Evolutionary conservation across 1,140 invertebrate species (phyloP).

Genomic region (Vanessa tameamea): DNA sequence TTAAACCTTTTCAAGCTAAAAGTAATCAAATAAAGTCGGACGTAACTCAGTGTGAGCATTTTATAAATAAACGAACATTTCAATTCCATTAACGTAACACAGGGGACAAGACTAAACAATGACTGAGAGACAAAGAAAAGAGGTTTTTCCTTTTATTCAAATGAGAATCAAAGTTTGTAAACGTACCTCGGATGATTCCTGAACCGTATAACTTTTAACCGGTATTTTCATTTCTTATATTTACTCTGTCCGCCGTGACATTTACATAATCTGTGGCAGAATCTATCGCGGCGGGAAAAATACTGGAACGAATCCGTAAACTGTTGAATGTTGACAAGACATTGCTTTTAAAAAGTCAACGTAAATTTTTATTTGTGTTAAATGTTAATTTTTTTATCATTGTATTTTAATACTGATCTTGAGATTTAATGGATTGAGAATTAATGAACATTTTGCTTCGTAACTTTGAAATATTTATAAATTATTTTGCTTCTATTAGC

Average conservation of each 20-base stretch:
- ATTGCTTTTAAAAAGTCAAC: background rate
- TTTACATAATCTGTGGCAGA: constrained; percentile 26
- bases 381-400: background rate
- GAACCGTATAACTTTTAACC: constrained; percentile 33
- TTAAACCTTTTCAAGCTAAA: background rate
- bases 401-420: too few relatives aligned
- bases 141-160: constrained; percentile 67
- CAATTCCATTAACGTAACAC: constrained; percentile 33
- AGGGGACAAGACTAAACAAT: constrained; percentile 36
- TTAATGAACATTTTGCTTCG: too few relatives aligned
- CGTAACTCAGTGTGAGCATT: constrained; percentile 25
- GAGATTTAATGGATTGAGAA: too few relatives aligned
- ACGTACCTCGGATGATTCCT: constrained; percentile 33
- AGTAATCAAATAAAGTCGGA: constrained; percentile 25
- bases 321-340: background rate
- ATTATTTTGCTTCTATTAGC: too few relatives aligned
- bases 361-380: background rate
- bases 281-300: constrained; percentile 10
- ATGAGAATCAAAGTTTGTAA: constrained; percentile 56
- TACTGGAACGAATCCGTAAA: background rate
- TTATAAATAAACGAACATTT: constrained; percentile 31
- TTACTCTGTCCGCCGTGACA: constrained; percentile 20
- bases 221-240: constrained; percentile 30
- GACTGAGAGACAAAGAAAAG: constrained; percentile 46
- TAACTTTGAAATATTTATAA: too few relatives aligned